Evolutionary conservation across 92 coral and sea anemone genomes (phyloP).

Genomic region (Blastomussa wellsi): DNA sequence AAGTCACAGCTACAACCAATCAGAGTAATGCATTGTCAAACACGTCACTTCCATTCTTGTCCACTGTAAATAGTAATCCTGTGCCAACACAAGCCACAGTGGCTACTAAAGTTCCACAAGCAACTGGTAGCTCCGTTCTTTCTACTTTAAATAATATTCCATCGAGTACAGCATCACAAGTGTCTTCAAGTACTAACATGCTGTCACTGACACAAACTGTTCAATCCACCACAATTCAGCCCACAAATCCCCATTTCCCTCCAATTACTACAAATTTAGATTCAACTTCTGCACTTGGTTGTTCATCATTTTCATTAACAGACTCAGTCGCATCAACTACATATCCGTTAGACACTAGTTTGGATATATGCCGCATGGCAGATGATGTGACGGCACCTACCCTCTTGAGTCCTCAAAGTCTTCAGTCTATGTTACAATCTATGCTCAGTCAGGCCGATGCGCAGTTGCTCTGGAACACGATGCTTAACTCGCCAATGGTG

Average conservation of each 20-base stretch:
- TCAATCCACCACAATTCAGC: conserved; percentile 12
- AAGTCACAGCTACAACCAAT: not conserved
- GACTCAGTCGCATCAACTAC: conserved; percentile 21
- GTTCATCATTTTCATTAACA: not conserved
- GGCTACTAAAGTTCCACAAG: not conserved
- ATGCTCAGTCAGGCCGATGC: conserved; percentile 30
- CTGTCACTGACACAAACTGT: conserved; percentile 2
- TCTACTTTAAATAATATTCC: not conserved
- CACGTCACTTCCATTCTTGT: not conserved
- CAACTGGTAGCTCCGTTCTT: conserved; percentile 2
- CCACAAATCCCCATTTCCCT: not conserved
- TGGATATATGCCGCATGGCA: conserved; percentile 14
- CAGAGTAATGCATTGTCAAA: not conserved
- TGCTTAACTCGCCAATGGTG: conserved; percentile 32
- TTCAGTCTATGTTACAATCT: conserved; percentile 36
- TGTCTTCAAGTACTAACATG: not conserved
- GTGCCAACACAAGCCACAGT: not conserved
- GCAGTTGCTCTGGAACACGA: conserved; percentile 29
- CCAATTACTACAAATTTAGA: not conserved
- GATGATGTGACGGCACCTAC: conserved; percentile 7
- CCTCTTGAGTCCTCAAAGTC: conserved; percentile 38
- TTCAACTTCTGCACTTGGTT: conserved; percentile 7
- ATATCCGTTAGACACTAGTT: conserved; percentile 20
- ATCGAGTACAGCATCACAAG: not conserved
- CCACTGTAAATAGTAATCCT: not conserved